Evolutionary conservation across 2,797 vertebrate species (phyloP).

Genomic region (Microcaecilia unicolor): DNA sequence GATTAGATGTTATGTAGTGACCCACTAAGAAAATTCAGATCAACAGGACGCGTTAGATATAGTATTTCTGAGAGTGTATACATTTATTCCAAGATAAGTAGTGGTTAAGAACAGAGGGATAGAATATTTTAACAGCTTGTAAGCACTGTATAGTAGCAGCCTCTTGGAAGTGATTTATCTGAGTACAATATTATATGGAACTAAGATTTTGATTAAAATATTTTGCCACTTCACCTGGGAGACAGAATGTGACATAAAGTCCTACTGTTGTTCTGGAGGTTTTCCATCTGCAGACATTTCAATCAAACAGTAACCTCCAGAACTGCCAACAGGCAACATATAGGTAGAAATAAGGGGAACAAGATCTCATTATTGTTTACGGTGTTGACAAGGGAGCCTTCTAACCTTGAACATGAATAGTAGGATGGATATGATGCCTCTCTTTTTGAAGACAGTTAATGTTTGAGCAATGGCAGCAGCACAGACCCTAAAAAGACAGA

Average conservation of each 20-base stretch:
- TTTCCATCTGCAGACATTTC: constrained; percentile 66
- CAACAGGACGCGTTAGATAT: no score
- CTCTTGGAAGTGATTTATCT: no score
- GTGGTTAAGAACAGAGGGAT: no score
- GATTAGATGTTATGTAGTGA: no score
- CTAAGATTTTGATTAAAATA: neutral
- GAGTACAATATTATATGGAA: no score
- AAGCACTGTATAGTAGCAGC: no score
- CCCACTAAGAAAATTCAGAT: no score
- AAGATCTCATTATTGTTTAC: constrained; percentile 27
- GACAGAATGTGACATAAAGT: constrained; percentile 28
- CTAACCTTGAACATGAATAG: neutral
- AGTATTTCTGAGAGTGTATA: no score
- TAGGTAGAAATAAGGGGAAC: constrained; percentile 61
- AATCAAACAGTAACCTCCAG: constrained; percentile 61
- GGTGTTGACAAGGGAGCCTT: constrained; percentile 11
- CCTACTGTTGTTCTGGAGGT: constrained; percentile 48
- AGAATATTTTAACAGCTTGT: no score
- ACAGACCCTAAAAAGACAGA: neutral
- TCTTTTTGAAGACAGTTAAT: neutral
- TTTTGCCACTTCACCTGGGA: constrained; percentile 55
- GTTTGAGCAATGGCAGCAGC: constrained; percentile 5
- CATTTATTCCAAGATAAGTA: no score
- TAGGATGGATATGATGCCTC: neutral
- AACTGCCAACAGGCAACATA: constrained; percentile 50